Conservation (phyloP, 1,140 invertebrate species). For the Octopus sinensis region DNA sequence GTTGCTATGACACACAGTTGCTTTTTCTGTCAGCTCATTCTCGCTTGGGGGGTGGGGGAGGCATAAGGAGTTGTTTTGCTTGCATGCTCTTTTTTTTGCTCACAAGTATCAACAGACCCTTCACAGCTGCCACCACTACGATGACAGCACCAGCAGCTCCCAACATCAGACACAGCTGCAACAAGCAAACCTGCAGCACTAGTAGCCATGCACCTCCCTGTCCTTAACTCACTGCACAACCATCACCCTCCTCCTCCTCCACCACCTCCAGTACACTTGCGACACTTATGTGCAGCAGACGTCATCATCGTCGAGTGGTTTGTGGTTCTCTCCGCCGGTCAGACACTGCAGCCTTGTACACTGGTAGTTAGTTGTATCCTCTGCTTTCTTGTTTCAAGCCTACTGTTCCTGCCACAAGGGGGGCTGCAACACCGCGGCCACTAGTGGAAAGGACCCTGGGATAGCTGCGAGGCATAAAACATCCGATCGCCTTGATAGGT, state of each 20-base stretch:
- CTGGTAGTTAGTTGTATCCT: constrained; percentile 9
- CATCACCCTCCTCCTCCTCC: not conserved
- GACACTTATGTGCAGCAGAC: constrained; percentile 9
- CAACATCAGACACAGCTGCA: not conserved
- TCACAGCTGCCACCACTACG: too few species aligned
- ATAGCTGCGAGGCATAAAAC: constrained; percentile 64
- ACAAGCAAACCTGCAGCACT: not conserved
- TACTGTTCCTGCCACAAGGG: constrained; percentile 15
- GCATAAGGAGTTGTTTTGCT: too few species aligned
- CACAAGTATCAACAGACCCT: too few species aligned
- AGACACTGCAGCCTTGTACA: constrained; percentile 14
- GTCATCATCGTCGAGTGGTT: constrained; percentile 9
- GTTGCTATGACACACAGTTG: too few species aligned
- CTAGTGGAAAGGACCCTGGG: constrained; percentile 60
- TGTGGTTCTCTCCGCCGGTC: constrained; percentile 7
- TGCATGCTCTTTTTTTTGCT: too few species aligned
- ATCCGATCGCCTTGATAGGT: constrained; percentile 81
- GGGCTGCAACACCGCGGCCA: constrained; percentile 10
- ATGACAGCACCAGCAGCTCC: not conserved
- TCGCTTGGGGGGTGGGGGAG: too few species aligned
- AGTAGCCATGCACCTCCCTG: not conserved
- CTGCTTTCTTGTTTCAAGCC: constrained; percentile 10
- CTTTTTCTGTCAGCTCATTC: too few species aligned
- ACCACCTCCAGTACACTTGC: constrained; percentile 4
- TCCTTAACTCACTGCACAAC: constrained; percentile 5